phyloP scores from a whole-genome alignment of 1,140 invertebrate species.

The Sarcophaga peregrina region DNA sequence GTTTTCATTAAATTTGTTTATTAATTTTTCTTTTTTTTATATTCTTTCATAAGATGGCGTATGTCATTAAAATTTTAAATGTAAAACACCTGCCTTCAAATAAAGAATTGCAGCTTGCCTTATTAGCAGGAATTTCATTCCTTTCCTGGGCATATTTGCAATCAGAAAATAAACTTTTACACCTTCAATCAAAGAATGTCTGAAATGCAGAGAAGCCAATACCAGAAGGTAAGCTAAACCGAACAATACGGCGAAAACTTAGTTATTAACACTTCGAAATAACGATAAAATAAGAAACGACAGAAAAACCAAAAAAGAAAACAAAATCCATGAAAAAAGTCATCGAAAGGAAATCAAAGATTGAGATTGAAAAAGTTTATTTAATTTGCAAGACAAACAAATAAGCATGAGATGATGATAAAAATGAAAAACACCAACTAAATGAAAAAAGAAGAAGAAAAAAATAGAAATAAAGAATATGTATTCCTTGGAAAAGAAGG shows the following conservation, averaged over 20 bases:
- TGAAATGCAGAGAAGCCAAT: neutral
- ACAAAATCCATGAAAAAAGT: no score
- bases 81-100: neutral
- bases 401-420: conserved; percentile 35
- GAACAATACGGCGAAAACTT: neutral
- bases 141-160: neutral
- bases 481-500: no score
- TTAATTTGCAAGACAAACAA: conserved; percentile 45
- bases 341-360: conserved; percentile 42
- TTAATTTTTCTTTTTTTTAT: no score
- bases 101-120: conserved; percentile 13
- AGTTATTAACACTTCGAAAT: neutral
- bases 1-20: no score
- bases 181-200: conserved; percentile 31
- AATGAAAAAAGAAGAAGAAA: neutral
- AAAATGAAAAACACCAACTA: neutral
- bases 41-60: conserved; percentile 6
- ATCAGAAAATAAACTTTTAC: conserved; percentile 22
- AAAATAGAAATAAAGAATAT: no score
- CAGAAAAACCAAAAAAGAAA: neutral
- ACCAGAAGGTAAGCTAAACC: neutral
- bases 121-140: neutral
- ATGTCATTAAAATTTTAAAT: neutral
- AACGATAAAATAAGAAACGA: neutral
- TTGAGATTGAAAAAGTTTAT: conserved; percentile 46